These are phyloP conservation scores for Brachylomia viminalis DNA, from an alignment of 2,888 invertebrate species.

Conservation along the genomic window DNA sequence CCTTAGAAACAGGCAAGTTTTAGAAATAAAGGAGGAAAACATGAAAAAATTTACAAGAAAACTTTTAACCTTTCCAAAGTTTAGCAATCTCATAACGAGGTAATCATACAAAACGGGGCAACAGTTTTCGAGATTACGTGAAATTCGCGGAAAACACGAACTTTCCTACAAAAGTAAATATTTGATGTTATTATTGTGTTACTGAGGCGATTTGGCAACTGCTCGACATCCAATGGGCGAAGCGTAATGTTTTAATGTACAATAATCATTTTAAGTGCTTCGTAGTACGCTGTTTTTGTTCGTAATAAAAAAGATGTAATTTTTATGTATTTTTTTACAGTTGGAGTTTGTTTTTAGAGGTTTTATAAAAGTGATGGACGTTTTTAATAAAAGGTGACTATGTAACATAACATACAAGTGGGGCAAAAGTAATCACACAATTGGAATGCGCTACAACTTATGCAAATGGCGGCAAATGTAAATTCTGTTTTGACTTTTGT, in stretches of 20 bases:
- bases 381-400: not conserved
- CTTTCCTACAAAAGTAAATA: conserved; percentile 46
- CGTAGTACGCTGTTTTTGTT: conserved; percentile 45
- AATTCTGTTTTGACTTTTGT: too few species aligned
- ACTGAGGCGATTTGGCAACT: conserved; percentile 54
- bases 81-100: conserved; percentile 51
- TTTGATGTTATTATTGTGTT: conserved; percentile 42
- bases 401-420: not conserved
- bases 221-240: conserved; percentile 34
- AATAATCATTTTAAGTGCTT: conserved; percentile 52
- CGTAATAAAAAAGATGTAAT: conserved; percentile 42
- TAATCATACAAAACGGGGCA: conserved; percentile 52
- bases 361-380: conserved; percentile 42
- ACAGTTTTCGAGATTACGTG: conserved; percentile 56
- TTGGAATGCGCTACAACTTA: too few species aligned
- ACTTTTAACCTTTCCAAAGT: conserved; percentile 49
- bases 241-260: conserved; percentile 56
- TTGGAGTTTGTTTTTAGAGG: conserved; percentile 20
- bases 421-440: too few species aligned
- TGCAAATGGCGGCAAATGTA: too few species aligned
- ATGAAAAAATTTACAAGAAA: conserved; percentile 22
- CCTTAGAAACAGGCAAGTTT: conserved; percentile 17
- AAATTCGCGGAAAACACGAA: conserved; percentile 52
- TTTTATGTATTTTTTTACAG: conserved; percentile 49
- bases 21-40: conserved; percentile 14